A percentile compares a stretch with the other conserved stretches of the same genome.
These are phyloP conservation scores for Tholera decimalis DNA, from an alignment of 2,888 invertebrate genomes.

Conservation along the genomic window DNA sequence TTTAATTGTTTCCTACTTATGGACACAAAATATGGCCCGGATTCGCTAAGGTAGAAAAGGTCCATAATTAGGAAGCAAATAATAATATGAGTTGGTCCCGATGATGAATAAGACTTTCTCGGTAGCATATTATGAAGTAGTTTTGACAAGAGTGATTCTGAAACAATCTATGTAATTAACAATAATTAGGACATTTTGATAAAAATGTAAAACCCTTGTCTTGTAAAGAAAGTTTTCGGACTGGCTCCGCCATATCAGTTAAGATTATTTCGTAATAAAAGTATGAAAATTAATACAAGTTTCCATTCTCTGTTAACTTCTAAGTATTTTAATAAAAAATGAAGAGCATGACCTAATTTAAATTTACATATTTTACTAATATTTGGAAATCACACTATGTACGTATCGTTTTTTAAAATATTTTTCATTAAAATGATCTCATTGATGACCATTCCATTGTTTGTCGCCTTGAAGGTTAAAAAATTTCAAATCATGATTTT, in stretches of 20 bases:
- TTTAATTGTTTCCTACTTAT: conserved; percentile 10
- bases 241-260: conserved; percentile 61
- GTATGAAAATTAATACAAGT: conserved; percentile 41
- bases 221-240: conserved; percentile 47
- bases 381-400: conserved; percentile 56
- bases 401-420: conserved; percentile 43
- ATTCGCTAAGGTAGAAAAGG: conserved; percentile 7
- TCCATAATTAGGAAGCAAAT: conserved; percentile 15
- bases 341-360: conserved; percentile 59
- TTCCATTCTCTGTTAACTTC: conserved; percentile 38
- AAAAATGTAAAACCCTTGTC: conserved; percentile 50
- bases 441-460: conserved; percentile 60
- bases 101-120: conserved; percentile 26
- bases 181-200: conserved; percentile 60
- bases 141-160: conserved; percentile 53
- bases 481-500: conserved; percentile 17
- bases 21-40: conserved; percentile 8
- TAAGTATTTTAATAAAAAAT: conserved; percentile 49
- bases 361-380: conserved; percentile 22
- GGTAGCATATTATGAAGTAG: conserved; percentile 49
- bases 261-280: conserved; percentile 46
- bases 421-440: conserved; percentile 63
- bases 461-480: conserved; percentile 26
- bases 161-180: conserved; percentile 51
- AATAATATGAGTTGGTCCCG: background rate